phyloP scores from a whole-genome alignment of 2,113 vertebrate genomes.

The Motacilla tschutschensis region DNA sequence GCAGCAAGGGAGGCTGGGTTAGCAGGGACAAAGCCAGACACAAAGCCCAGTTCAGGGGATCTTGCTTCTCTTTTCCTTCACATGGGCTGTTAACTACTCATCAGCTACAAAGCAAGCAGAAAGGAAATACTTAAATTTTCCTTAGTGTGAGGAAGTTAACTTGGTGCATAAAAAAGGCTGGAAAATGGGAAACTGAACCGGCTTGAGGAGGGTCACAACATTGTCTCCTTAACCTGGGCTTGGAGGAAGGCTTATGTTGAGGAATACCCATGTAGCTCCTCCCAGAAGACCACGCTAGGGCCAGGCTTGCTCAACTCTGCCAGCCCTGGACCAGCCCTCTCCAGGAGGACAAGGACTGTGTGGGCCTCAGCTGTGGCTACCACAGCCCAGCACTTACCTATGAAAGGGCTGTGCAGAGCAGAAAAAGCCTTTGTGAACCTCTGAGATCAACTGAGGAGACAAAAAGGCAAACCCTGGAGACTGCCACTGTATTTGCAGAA shows the following conservation, averaged over 20 bases:
- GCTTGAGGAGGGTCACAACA: background rate
- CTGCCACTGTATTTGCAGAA: background rate
- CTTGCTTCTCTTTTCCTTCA: background rate
- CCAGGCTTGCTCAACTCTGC: background rate
- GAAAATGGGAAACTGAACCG: background rate
- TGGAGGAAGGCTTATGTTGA: background rate
- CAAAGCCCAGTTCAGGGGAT: rapidly evolving
- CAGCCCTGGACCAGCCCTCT: background rate
- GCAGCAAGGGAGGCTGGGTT: background rate
- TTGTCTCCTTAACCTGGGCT: background rate
- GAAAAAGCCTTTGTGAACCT: background rate
- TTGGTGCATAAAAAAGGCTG: background rate
- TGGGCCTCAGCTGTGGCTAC: background rate
- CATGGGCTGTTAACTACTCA: background rate
- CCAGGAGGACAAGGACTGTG: background rate
- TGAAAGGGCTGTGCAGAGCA: background rate
- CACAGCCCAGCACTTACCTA: background rate
- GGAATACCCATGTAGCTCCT: background rate
- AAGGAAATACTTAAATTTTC: background rate
- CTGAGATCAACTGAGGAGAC: rapidly evolving
- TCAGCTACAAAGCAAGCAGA: background rate
- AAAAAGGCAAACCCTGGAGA: background rate
- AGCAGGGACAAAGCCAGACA: background rate
- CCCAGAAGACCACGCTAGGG: background rate
- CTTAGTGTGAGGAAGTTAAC: background rate